phyloP scores from a whole-genome alignment of 2,113 vertebrate genomes.

The Petrocephalus microphthalmus region DNA sequence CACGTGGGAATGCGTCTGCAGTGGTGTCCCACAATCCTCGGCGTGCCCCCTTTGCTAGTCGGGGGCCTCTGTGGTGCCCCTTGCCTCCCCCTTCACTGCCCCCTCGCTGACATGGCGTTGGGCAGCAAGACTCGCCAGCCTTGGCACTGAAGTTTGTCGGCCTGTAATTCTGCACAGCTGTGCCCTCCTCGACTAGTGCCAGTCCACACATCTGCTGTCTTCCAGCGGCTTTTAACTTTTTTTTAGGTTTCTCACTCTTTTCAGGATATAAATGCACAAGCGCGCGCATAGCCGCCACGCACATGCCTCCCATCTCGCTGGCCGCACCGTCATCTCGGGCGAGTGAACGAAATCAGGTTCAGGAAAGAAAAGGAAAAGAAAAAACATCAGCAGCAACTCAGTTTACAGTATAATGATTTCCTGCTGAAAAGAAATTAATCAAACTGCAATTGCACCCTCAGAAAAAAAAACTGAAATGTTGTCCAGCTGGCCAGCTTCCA shows the following conservation, averaged over 20 bases:
- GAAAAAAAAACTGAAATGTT: slow-evolving; percentile 19
- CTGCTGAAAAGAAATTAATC: slow-evolving; percentile 39
- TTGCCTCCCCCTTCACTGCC: not conserved
- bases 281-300: slow-evolving; percentile 16
- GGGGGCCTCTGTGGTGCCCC: not conserved
- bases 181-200: slow-evolving; percentile 18
- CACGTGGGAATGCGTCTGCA: not conserved
- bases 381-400: slow-evolving; percentile 26
- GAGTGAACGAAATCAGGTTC: slow-evolving; percentile 32
- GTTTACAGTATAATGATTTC: slow-evolving; percentile 36
- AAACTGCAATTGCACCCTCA: slow-evolving; percentile 28
- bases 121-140: slow-evolving; percentile 16
- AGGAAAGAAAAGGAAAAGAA: not conserved
- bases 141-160: slow-evolving; percentile 26
- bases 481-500: slow-evolving; percentile 10
- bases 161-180: slow-evolving; percentile 34
- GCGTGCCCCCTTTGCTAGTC: not conserved
- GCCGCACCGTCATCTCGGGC: slow-evolving; percentile 31
- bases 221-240: not conserved
- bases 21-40: not conserved
- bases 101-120: not conserved
- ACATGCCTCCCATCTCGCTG: slow-evolving; percentile 37
- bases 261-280: not conserved
- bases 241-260: not conserved
- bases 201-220: slow-evolving; percentile 32